A percentile compares a stretch with the other conserved stretches of the same genome.
Evolutionary conservation across 2,113 vertebrate species (phyloP).

Genomic region (Hippocampus comes): DNA sequence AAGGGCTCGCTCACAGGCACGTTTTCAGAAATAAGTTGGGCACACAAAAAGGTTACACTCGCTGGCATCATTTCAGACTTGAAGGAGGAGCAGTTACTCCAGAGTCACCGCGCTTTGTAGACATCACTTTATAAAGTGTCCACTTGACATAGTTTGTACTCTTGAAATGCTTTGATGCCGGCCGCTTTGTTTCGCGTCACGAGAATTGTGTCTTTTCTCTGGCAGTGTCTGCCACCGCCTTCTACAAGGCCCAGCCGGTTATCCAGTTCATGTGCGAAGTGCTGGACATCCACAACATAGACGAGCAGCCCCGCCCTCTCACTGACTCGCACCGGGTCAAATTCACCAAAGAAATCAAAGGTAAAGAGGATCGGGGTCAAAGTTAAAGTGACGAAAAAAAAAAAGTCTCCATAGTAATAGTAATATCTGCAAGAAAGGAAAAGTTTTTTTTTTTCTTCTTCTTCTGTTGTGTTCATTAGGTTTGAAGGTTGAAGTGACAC

Average conservation of each 20-base stretch:
- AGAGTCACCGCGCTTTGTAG: neutral
- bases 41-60: neutral
- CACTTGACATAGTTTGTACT: neutral
- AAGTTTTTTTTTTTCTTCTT: neutral
- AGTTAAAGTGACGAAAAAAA: neutral
- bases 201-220: neutral
- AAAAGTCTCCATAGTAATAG: neutral
- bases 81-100: neutral
- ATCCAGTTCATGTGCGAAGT: constrained; percentile 99
- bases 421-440: neutral
- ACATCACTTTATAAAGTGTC: neutral
- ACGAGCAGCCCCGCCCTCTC: constrained; percentile 96
- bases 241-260: constrained; percentile 99
- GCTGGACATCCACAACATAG: constrained; percentile 99
- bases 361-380: constrained; percentile 31
- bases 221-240: constrained; percentile 97
- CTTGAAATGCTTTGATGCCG: neutral
- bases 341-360: constrained; percentile 99
- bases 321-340: constrained; percentile 99
- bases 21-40: neutral
- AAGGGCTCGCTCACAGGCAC: neutral
- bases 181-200: neutral
- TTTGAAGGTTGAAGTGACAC: constrained; percentile 99
- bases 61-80: neutral
- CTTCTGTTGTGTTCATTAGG: constrained; percentile 65